Base-by-base conservation (phyloP, 2,888 invertebrate genomes). In the Amiota minor region DNA sequence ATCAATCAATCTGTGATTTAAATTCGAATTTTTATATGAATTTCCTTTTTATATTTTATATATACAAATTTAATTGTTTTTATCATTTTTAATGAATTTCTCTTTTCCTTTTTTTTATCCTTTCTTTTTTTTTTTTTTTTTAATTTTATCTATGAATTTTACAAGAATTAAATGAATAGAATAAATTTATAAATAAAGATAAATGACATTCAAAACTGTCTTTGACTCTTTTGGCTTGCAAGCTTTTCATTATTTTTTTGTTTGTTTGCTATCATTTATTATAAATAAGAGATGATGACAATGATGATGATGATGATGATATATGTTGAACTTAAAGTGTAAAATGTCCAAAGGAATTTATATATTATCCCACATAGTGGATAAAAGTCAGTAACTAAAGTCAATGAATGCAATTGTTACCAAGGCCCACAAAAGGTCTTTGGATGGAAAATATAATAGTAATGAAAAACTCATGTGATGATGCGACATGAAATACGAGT, bases 361-460 rank as follows among this genome's bases (percentile, higher is more conserved):
- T n/a, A n/a, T n/a, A n/a, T n/a, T n/a, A n/a, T 71, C 61, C 71
- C 69, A 72, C 75, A 78, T 72, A 78, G 71, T 71, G 70, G 74
- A 74, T 59, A 8, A 71, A 78, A 71, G 73, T 68, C 55, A 62
- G 14, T 11, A 35, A 62, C 10, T 14, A 23, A 62, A 62, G n/a
- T 71, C 65, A 73, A 71, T 14, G 35, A 35, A 8, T 18, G 59
- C 23, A 20, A 20, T 3, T 16, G n/a, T 12, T 53, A 12, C 53
- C 12, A 10, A 53, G 59, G 59, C 11, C 12, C 46, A 62, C 35
- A 56, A 72, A 50, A 9, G 11, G 67, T 20, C 1, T 35, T 35
- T 16, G 50, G 47, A 9, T 68, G 50, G 72, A 69, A 71, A 71
- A 35, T 35, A 35, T 35, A 35, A 6, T 35, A 35, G 6, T 35